Evolutionary conservation across 2,113 vertebrate genomes (phyloP), one percentile per base, ranked within the genome.

Genomic region (Scomber scombrus): DNA sequence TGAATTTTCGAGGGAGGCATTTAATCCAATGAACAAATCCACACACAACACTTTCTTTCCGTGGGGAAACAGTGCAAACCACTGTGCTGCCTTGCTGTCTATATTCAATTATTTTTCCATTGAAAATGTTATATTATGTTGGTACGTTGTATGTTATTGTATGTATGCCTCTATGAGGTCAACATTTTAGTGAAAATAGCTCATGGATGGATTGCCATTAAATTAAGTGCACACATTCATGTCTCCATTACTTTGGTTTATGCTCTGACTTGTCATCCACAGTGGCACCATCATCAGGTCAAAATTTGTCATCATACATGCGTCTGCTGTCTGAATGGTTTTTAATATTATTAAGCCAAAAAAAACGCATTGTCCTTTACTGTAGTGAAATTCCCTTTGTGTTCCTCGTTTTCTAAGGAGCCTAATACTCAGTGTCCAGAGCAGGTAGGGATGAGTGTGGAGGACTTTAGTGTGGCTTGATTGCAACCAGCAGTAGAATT

Each of bases 401-500:
- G 31, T 43, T 23, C 1, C 9, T 63, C 11, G 58, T 75, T 78
- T 6, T 51, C 52, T 5, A 51, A 34, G 40, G 46, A 55, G 6
- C 51, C 55, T 34, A 45, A 13, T 5, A 13, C 55, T 34, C 51
- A 72, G 26, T 7, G 11, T 16, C 19, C 19, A 26, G 19, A 46
- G 58, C 49, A 64, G 65, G 8, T 57, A 8, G 55, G 40, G 57
- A 40, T 60, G 45, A 55, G 8, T 54, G 26, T 70, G 61, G 51
- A 34, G 71, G 60, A 47, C 34, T 70, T 63, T 10, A 77, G 50
- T 68, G 64, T 54, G 85, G 21, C 54, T 76, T 77, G 69, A 75
- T 26, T 76, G 78, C 46, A 68, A 55, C 26, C 55, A 66, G 5
- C 15, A n/a, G 21, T 60, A 34, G 54, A 71, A 81, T 46, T n/a